phyloP scores from a whole-genome alignment of 1,140 invertebrate species.

The Armadillidium nasatum region DNA sequence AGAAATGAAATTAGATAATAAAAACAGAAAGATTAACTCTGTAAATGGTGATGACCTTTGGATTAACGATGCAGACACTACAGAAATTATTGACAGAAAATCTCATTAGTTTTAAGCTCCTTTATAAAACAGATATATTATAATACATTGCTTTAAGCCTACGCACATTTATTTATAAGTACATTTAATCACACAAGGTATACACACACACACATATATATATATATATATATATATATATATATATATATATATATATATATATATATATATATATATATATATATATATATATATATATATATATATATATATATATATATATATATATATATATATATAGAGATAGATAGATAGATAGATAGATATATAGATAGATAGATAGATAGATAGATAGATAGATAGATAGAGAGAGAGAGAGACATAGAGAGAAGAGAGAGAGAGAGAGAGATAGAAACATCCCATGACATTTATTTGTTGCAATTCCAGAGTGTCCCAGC shows the following conservation, averaged over 20 bases:
- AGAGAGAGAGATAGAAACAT: neutral
- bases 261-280: neutral
- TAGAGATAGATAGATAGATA: neutral
- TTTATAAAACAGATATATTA: too few species aligned
- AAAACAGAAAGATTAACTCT: too few species aligned
- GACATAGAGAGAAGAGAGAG: neutral
- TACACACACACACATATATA: neutral
- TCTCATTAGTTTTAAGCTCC: too few species aligned
- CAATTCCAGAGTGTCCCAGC: neutral
- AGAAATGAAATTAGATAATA: too few species aligned
- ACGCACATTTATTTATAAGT: too few species aligned
- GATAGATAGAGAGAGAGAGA: neutral
- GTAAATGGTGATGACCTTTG: too few species aligned
- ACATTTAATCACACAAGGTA: neutral
- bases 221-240: neutral
- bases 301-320: constrained; percentile 15
- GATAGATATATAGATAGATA: neutral
- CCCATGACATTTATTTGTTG: too few species aligned
- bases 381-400: neutral
- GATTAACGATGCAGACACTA: too few species aligned
- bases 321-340: constrained; percentile 15
- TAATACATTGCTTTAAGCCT: too few species aligned
- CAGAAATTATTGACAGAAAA: too few species aligned
- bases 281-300: neutral
- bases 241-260: neutral